Conservation (phyloP, 2,113 vertebrate species). For the Heloderma charlesbogerti region DNA sequence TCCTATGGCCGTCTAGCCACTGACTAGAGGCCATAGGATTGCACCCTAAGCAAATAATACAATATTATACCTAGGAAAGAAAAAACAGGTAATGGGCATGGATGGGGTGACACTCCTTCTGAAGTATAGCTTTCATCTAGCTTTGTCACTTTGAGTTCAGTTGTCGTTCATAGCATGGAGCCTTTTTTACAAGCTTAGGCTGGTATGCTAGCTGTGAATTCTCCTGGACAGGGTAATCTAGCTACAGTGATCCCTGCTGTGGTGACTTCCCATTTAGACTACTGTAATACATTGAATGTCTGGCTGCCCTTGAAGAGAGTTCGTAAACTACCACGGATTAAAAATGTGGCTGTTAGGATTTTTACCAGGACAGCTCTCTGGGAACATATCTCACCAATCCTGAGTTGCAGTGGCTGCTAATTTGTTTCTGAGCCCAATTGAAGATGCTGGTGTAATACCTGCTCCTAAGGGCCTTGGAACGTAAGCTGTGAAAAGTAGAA, state of each 20-base stretch:
- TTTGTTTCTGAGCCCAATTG: not conserved
- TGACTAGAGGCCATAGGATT: too few species aligned
- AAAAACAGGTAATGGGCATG: not conserved
- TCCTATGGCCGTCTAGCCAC: too few species aligned
- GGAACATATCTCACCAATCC: not conserved
- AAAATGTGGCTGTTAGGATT: not conserved
- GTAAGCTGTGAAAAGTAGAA: too few species aligned
- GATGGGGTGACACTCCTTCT: not conserved
- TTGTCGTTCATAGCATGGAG: too few species aligned
- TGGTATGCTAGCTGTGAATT: not conserved
- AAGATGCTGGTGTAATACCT: not conserved
- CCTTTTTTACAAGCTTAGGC: not conserved
- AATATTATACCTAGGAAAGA: not conserved
- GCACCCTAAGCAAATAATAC: not conserved
- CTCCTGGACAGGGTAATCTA: not conserved
- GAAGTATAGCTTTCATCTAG: not conserved
- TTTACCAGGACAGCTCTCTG: not conserved
- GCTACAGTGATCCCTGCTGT: not conserved
- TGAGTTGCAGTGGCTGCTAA: not conserved
- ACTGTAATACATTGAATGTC: not conserved
- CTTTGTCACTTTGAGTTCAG: not conserved
- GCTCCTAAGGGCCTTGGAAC: too few species aligned
- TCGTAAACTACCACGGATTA: not conserved
- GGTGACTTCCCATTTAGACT: not conserved
- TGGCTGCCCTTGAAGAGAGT: not conserved